A percentile compares a stretch with the other conserved stretches of the same genome.
Evolutionary conservation across 2,113 vertebrate species (phyloP).

Genomic region (Fregata magnificens): DNA sequence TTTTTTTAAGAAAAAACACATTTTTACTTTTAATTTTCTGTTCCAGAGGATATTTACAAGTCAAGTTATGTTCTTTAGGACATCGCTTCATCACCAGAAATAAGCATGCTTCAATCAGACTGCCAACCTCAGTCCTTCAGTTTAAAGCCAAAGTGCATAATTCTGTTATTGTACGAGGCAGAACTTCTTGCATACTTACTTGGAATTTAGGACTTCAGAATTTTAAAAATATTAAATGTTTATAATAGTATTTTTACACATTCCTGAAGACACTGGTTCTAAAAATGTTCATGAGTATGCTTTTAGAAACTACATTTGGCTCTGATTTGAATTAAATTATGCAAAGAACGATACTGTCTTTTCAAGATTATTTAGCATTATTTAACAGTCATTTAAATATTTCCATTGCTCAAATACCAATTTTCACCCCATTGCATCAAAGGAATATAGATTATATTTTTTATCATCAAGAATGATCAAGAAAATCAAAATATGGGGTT

Average conservation of each 20-base stretch:
- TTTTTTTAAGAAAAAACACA: neutral
- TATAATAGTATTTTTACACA: neutral
- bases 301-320: neutral
- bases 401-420: neutral
- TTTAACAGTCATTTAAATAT: neutral
- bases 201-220: neutral
- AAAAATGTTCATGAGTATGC: neutral
- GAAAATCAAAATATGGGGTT: neutral
- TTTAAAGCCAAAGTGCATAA: neutral
- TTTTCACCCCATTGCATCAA: neutral
- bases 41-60: neutral
- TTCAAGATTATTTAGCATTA: neutral
- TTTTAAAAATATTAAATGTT: neutral
- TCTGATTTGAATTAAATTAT: neutral
- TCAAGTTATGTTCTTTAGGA: neutral
- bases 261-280: neutral
- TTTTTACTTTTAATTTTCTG: neutral
- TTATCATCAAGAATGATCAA: neutral
- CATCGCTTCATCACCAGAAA: neutral
- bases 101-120: neutral
- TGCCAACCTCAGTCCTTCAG: neutral
- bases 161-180: neutral
- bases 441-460: neutral
- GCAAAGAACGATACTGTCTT: neutral
- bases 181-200: neutral